Evolutionary conservation across 2,113 vertebrate genomes (phyloP).

Genomic region (Pogona vitticeps): DNA sequence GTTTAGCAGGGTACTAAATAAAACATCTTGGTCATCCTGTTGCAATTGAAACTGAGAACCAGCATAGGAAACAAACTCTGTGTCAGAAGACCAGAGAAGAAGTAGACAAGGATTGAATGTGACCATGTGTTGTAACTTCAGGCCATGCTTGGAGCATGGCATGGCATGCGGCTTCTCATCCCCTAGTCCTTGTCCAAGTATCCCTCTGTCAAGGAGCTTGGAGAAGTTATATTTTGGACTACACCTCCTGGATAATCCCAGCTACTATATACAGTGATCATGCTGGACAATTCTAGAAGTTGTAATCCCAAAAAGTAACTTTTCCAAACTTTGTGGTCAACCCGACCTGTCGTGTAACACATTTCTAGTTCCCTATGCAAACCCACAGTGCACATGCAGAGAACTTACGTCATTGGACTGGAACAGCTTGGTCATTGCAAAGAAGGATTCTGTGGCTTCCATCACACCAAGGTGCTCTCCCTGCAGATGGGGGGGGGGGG

Average conservation of each 20-base stretch:
- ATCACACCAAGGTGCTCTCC: constrained; percentile 96
- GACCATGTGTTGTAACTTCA: not conserved
- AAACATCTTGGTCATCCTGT: not conserved
- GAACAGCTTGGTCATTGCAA: constrained; percentile 98
- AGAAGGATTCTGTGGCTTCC: constrained; percentile 96
- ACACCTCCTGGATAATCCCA: not conserved
- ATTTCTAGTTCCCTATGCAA: constrained; percentile 1
- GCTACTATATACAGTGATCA: too few relatives aligned
- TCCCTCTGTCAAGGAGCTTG: not conserved
- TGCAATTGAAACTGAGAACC: not conserved
- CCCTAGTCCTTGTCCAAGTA: not conserved
- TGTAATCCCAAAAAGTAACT: not conserved
- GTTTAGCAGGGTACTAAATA: not conserved
- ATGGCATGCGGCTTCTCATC: not conserved
- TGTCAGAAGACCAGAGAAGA: not conserved
- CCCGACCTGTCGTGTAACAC: not conserved
- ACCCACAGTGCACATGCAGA: not conserved
- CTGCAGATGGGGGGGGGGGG: constrained; percentile 65
- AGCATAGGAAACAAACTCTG: not conserved
- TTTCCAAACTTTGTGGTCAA: not conserved
- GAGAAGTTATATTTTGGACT: not conserved
- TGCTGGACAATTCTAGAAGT: not conserved
- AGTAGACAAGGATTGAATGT: too few relatives aligned
- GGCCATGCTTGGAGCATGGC: not conserved
- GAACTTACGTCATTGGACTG: constrained; percentile 95